These are phyloP conservation scores for Silurus meridionalis DNA, from an alignment of 2,113 vertebrate genomes.

Conservation along the genomic window DNA sequence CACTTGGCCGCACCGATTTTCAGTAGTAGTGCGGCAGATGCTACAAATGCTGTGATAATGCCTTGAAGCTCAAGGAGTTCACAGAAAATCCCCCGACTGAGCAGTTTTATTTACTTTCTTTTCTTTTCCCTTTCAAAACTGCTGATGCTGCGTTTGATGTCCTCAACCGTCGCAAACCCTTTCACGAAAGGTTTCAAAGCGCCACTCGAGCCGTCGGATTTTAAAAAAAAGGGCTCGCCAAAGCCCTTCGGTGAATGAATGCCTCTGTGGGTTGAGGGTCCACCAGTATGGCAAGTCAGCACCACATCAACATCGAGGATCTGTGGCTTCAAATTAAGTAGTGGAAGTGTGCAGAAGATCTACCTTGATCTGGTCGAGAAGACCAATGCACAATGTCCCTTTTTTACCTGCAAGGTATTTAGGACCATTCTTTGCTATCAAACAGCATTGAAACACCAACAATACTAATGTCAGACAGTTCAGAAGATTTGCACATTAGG, in stretches of 20 bases:
- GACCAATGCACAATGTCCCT: neutral
- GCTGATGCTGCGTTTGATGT: neutral
- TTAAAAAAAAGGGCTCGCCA: neutral
- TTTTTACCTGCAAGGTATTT: neutral
- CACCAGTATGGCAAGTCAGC: neutral
- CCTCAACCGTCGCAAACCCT: neutral
- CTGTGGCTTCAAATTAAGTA: neutral
- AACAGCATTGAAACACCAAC: neutral
- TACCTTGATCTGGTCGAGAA: neutral
- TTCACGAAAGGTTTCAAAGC: neutral
- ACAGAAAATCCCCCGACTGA: neutral
- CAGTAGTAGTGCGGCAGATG: neutral
- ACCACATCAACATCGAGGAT: neutral
- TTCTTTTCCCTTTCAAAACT: neutral
- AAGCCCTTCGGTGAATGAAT: neutral
- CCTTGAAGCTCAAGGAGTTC: neutral
- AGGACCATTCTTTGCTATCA: too few species aligned
- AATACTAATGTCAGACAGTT: neutral
- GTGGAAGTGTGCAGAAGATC: neutral
- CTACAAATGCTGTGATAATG: neutral
- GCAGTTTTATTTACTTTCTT: neutral
- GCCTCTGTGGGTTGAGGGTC: neutral
- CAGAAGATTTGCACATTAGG: neutral
- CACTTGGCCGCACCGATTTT: neutral
- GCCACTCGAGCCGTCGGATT: neutral